Evolutionary conservation across 2,797 vertebrate species (phyloP).

Genomic region (Octomys mimax): DNA sequence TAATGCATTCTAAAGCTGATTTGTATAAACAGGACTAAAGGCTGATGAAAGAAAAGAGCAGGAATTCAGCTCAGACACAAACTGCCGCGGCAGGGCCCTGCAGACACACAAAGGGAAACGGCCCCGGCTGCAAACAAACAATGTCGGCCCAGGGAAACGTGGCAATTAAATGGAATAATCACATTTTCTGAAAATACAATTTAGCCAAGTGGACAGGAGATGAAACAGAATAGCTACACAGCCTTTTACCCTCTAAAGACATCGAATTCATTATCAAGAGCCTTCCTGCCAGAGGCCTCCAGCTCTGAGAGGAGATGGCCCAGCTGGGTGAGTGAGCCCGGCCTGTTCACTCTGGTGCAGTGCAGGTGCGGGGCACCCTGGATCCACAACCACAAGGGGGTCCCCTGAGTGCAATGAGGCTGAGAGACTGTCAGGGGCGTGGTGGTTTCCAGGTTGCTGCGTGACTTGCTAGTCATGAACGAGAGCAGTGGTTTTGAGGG

Average conservation of each 20-base stretch:
- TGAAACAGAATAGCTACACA: not conserved
- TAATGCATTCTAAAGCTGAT: not conserved
- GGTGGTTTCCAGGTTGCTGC: not conserved
- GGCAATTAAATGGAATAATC: not conserved
- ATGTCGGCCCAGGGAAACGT: not conserved
- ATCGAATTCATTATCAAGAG: not conserved
- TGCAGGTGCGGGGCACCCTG: not conserved
- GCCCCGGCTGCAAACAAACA: not conserved
- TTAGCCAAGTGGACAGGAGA: not conserved
- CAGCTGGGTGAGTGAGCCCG: not conserved
- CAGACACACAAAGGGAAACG: not conserved
- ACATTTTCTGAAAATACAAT: not conserved
- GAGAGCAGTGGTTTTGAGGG: not conserved
- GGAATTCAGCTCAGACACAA: not conserved
- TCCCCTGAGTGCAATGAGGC: not conserved
- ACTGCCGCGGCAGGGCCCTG: accelerated
- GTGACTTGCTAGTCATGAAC: not conserved
- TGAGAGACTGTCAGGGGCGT: not conserved
- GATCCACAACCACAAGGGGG: not conserved
- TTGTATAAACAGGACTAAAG: not conserved
- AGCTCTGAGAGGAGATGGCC: no score
- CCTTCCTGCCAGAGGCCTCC: not conserved
- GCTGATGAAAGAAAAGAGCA: not conserved
- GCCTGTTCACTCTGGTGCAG: not conserved
- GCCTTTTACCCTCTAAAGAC: not conserved